Base-by-base conservation (phyloP, 2,888 invertebrate genomes). In the Thymelicus lineola region DNA sequence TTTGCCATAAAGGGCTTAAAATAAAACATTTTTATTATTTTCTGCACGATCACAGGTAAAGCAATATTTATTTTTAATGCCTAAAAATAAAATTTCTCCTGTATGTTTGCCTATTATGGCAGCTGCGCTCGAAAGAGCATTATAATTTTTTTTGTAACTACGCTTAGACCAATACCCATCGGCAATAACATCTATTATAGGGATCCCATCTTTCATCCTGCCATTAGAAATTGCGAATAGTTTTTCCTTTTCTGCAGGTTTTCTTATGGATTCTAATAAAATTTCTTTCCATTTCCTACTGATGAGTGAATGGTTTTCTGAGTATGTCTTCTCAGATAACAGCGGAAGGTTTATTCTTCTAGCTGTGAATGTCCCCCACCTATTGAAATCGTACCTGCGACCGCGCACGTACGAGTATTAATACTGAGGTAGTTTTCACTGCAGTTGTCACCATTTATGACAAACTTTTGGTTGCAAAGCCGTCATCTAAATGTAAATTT, bases 221-320 rank as follows among this genome's bases (percentile, higher is more conserved):
- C 67, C 67, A 12, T 59, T 38, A 15, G 46, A 17, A 38, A 67
- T 67, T 28, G 60, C 67, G 20, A 48, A 28, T 36, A 60, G 28
- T 60, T 20, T 46, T 67, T 67, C 67, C 48, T 12, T 35, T 35
- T 48, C 66, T n/a, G 45, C 66, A 58, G 66, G 59, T 35, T 64
- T 35, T 35, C 15, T 53, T 36, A 64, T 64, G n/a, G 50, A n/a
- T 50, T 64, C 36, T 38, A 38, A 38, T 38, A 38, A 38, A 38
- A 38, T 7, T 38, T 38, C 36, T 38, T 38, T 6, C 36, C 36
- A 38, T 38, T 38, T 38, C 36, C 9, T 38, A 38, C 36, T 38
- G 36, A 38, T 38, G 36, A 38, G 36, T 38, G 6, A 6, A 38
- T 38, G 36, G 9, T 38, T 38, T 38, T 38, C 36, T 38, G 36